These are phyloP conservation scores for Octomys mimax DNA, from an alignment of 2,797 vertebrate species.

Conservation along the genomic window DNA sequence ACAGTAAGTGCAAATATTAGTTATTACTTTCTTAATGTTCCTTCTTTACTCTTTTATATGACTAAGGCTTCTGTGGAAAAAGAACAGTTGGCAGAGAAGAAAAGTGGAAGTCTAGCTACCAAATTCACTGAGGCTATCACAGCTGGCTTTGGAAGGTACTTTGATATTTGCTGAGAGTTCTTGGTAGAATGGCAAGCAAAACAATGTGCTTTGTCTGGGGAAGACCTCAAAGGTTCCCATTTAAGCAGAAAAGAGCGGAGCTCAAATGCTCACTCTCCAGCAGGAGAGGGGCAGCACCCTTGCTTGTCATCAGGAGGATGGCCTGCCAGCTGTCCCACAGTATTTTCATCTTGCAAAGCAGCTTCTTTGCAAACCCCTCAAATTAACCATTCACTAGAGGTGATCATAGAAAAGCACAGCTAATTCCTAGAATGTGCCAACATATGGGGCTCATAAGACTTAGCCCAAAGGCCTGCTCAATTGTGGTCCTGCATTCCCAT, in stretches of 20 bases:
- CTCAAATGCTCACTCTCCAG: neutral
- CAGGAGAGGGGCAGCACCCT: neutral
- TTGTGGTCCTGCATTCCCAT: neutral
- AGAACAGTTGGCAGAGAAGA: conserved; percentile 10
- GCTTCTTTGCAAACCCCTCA: conserved; percentile 52
- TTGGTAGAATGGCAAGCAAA: neutral
- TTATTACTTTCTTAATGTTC: neutral
- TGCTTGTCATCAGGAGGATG: neutral
- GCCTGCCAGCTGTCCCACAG: neutral
- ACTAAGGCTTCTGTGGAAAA: neutral
- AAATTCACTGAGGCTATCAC: neutral
- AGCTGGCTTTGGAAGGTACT: neutral
- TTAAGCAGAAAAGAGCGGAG: neutral
- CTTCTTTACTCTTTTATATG: neutral
- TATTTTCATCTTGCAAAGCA: neutral
- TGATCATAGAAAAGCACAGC: neutral
- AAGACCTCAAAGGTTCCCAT: neutral
- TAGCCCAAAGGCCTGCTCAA: neutral
- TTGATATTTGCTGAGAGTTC: conserved; percentile 24
- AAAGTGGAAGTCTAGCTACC: conserved; percentile 25
- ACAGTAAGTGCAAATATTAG: neutral
- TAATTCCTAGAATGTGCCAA: conserved; percentile 18
- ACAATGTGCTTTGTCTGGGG: neutral
- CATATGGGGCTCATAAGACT: neutral
- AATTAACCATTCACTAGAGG: conserved; percentile 25